Conservation (phyloP, 2,888 invertebrate genomes). For the Embidobia sp. region DNA sequence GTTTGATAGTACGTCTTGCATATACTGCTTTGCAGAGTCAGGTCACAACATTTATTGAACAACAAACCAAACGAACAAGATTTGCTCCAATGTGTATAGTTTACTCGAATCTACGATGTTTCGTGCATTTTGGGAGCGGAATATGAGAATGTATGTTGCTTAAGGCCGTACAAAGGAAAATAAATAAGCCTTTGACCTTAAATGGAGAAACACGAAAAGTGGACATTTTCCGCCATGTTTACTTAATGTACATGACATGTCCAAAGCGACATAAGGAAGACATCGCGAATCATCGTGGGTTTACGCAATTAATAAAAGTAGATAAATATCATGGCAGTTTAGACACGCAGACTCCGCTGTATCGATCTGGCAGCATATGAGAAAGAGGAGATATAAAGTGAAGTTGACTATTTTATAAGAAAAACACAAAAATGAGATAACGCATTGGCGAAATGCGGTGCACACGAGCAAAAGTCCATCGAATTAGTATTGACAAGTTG, state of each 20-base stretch:
- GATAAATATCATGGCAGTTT: conserved; percentile 69
- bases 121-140: too few relatives aligned
- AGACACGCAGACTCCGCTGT: conserved; percentile 81
- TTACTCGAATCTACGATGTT: too few relatives aligned
- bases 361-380: conserved; percentile 75
- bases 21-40: not conserved
- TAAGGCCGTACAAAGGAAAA: too few relatives aligned
- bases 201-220: not conserved
- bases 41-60: conserved; percentile 19
- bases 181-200: too few relatives aligned
- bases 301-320: conserved; percentile 72
- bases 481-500: conserved; percentile 3
- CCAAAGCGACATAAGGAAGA: too few relatives aligned
- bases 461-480: not conserved
- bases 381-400: conserved; percentile 64
- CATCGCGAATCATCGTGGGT: conserved; percentile 59
- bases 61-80: not conserved
- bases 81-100: conserved; percentile 4
- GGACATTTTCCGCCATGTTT: too few relatives aligned
- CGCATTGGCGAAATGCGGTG: conserved; percentile 13
- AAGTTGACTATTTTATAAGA: conserved; percentile 42
- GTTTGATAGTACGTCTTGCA: too few relatives aligned
- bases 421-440: conserved; percentile 33
- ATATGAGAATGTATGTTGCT: too few relatives aligned
- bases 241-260: too few relatives aligned